Percentiles rank a stretch among this genome's conserved stretches.
phyloP scores from a whole-genome alignment of 2,113 vertebrate genomes.

The Brachionichthys hirsutus region DNA sequence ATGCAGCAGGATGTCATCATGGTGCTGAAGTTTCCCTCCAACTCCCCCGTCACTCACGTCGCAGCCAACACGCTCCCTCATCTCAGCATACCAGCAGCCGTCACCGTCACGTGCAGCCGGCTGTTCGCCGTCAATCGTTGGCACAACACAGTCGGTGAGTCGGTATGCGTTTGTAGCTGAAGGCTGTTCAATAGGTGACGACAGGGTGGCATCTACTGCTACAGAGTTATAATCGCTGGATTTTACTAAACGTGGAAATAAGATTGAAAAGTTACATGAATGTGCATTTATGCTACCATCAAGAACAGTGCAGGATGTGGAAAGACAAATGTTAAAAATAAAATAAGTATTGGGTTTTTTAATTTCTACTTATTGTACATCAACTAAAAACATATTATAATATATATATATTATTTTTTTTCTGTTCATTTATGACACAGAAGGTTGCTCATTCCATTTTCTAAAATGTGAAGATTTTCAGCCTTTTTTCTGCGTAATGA shows the following conservation, averaged over 20 bases:
- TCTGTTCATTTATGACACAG: too few relatives aligned
- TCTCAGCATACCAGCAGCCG: conserved; percentile 94
- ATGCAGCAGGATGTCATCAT: conserved; percentile 99
- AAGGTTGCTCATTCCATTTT: not conserved
- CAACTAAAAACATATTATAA: too few relatives aligned
- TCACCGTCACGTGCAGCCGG: conserved; percentile 97
- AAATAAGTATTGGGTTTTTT: too few relatives aligned
- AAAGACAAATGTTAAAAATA: too few relatives aligned
- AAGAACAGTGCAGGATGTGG: not conserved
- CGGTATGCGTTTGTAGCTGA: not conserved
- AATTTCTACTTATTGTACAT: not conserved
- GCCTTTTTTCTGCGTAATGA: not conserved
- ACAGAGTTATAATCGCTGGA: too few relatives aligned
- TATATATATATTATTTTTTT: too few relatives aligned
- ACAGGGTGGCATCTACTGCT: too few relatives aligned
- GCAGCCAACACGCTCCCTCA: conserved; percentile 97
- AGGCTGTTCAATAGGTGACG: too few relatives aligned
- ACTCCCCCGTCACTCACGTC: conserved; percentile 96
- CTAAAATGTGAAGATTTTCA: not conserved
- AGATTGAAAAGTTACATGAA: too few relatives aligned
- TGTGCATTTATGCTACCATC: too few relatives aligned
- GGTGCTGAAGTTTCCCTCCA: conserved; percentile 99
- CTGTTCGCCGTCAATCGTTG: conserved; percentile 98
- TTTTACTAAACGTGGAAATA: too few relatives aligned
- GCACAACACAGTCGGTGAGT: conserved; percentile 97